A percentile compares a stretch with the other conserved stretches of the same genome.
phyloP scores from a whole-genome alignment of 2,113 vertebrate species.

The Zosterops lateralis region DNA sequence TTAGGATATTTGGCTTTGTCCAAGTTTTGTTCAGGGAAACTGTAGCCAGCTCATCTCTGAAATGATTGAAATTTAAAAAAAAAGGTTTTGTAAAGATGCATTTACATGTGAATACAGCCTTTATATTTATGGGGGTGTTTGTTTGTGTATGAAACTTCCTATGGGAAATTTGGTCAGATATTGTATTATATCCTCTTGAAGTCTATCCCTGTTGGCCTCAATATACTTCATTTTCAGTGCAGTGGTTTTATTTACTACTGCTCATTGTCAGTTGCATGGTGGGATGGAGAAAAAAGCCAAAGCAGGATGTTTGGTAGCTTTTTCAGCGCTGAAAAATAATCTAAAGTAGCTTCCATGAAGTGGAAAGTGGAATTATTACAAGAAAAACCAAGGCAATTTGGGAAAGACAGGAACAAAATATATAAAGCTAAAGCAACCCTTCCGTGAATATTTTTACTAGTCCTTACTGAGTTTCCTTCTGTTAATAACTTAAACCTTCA shows the following conservation, averaged over 20 bases:
- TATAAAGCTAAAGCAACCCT: background rate
- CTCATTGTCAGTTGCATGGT: background rate
- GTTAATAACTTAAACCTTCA: background rate
- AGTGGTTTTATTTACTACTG: background rate
- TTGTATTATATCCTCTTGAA: background rate
- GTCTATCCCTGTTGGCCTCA: background rate
- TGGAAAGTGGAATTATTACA: background rate
- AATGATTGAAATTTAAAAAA: background rate
- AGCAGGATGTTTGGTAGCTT: background rate
- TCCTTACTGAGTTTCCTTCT: background rate
- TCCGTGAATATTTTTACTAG: background rate
- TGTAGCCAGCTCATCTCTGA: background rate
- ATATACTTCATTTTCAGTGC: background rate
- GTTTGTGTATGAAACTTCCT: background rate
- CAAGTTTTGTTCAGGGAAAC: background rate
- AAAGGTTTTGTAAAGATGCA: background rate
- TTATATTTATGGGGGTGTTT: background rate
- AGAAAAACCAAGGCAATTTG: background rate
- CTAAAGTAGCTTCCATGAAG: background rate
- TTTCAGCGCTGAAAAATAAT: background rate
- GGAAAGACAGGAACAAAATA: background rate
- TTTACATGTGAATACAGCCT: background rate
- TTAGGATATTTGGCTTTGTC: background rate
- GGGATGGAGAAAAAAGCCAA: background rate
- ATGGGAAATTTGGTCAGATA: background rate